phyloP scores from a whole-genome alignment of 2,797 vertebrate species.

The Rhadinocentrus ornatus region DNA sequence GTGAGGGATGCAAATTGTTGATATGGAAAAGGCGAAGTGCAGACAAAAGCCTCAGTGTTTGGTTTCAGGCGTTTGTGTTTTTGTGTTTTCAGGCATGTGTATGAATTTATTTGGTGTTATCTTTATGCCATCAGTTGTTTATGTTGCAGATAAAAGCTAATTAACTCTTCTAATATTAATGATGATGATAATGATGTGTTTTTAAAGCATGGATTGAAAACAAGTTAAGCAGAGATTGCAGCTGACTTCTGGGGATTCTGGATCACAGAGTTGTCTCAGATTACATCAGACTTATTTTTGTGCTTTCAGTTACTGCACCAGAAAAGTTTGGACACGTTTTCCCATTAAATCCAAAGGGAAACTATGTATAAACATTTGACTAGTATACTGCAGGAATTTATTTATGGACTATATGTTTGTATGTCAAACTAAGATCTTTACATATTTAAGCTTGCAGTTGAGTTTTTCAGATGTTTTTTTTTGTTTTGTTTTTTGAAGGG shows the following conservation, averaged over 20 bases:
- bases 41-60: constrained; percentile 69
- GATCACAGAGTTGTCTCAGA: constrained; percentile 13
- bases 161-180: not conserved
- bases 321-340: no score
- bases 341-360: no score
- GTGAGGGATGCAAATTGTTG: constrained; percentile 74
- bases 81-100: constrained; percentile 15
- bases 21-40: constrained; percentile 63
- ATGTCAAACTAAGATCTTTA: not conserved
- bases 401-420: not conserved
- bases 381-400: no score
- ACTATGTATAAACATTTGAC: no score
- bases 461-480: not conserved
- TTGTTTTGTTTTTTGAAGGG: no score
- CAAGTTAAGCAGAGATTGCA: not conserved
- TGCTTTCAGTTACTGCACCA: not conserved
- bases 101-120: constrained; percentile 8
- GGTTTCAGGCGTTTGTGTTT: constrained; percentile 36
- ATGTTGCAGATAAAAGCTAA: constrained; percentile 2
- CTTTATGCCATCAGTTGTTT: constrained; percentile 7
- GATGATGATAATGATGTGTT: not conserved
- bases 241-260: constrained; percentile 13
- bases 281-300: not conserved
- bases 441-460: not conserved
- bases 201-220: not conserved